These are phyloP conservation scores for Drosophila athabasca DNA, from an alignment of 1,140 invertebrate species.

Conservation along the genomic window DNA sequence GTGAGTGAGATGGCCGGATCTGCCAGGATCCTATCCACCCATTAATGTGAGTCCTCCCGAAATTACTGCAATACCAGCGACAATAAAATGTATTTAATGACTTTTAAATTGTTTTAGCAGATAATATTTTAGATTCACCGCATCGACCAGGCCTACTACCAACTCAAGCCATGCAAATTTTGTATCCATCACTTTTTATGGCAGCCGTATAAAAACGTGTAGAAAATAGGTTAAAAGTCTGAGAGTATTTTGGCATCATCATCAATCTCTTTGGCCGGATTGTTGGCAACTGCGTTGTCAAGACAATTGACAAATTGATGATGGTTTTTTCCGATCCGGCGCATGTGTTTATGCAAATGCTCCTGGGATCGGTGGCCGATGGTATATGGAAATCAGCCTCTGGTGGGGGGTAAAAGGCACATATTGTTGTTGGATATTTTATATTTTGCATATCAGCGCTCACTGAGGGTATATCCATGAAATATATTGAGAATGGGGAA, in stretches of 20 bases:
- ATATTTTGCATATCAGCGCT: not conserved
- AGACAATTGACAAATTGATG: constrained; percentile 56
- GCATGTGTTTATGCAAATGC: constrained; percentile 50
- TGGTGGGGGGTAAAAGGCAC: not conserved
- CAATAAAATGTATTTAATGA: constrained; percentile 45
- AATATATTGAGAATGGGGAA: too few relatives aligned
- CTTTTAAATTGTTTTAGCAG: constrained; percentile 62
- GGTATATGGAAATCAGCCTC: not conserved
- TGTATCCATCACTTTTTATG: constrained; percentile 40
- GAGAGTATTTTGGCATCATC: constrained; percentile 46
- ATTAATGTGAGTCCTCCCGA: constrained; percentile 19
- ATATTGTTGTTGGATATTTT: too few relatives aligned
- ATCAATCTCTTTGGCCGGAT: constrained; percentile 45
- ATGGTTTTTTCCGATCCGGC: constrained; percentile 9
- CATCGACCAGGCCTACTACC: constrained; percentile 34
- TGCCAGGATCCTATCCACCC: constrained; percentile 7
- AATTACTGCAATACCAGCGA: constrained; percentile 42
- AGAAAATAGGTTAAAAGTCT: constrained; percentile 44
- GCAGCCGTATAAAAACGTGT: constrained; percentile 26
- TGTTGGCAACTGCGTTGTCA: constrained; percentile 43
- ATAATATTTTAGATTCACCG: constrained; percentile 54
- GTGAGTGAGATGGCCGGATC: constrained; percentile 13
- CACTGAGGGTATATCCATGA: not conserved
- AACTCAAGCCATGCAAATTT: constrained; percentile 53
- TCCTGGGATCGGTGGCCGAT: constrained; percentile 11